Evolutionary conservation across 2,888 invertebrate genomes (phyloP), one percentile per base, ranked within the genome.

Genomic region (Oscheius sp.): DNA sequence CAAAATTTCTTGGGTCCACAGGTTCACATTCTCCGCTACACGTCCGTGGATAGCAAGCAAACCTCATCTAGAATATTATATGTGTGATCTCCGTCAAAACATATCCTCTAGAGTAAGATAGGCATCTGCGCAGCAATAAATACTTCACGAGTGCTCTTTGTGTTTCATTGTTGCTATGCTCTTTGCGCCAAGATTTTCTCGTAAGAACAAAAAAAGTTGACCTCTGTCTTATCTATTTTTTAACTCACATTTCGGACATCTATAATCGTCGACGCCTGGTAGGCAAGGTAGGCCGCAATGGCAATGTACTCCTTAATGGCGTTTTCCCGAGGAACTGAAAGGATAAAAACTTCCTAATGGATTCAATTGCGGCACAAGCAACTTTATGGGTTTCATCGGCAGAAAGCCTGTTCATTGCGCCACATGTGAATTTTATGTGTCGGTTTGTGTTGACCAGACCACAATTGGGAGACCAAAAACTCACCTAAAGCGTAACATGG

Each of bases 11-110:
- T 7, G 86, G 86, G 52, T 80, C 79, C 46, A 86, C 69, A 5
- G 87, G 86, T 56, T 86, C 86, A 70, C 86, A 86, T 79, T 86
- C 86, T 53, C 86, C 86, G 52, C 78, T 78, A 56, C 77, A 75
- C 5, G 76, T 74, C 16, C 81, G 56, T 2, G 81, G 81, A 70
- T 83, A 86, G 52, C 86, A 86, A 25, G 84, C 74, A 21, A 66
- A 52, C 13, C 16, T 49, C 66, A 66, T 49, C 66, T 66, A 27
- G 49, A 66, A 61, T 49, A 9, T 12, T 45, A 25, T n/a, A 45
- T 27, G 18, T n/a, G n/a, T 49, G 13, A 29, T 27, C 16, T 66
- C 18, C 16, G 25, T 49, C 49, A n/a, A 29, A 52, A 35, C 35
- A 35, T 9, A 35, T 6, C 35, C 9, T 9, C 35, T 6, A 3